Base-by-base conservation (phyloP, 2,888 invertebrate species). In the Gandaritis pyraliata region DNA sequence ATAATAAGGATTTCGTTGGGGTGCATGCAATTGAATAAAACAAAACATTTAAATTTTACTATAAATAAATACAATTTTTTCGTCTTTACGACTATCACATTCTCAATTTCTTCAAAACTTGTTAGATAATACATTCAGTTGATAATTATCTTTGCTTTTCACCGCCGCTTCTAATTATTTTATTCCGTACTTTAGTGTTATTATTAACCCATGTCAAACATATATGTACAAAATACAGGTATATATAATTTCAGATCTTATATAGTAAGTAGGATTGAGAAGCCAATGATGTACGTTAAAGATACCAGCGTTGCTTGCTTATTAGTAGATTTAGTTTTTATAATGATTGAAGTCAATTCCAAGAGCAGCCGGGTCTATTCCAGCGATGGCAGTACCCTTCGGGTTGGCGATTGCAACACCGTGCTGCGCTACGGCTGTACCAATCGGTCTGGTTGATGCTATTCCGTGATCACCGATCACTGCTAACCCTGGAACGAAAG, bases 321-420 rank as follows among this genome's bases (percentile, higher is more conserved):
- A 8, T 30, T 10, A n/a, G n/a, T 4, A 30, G 29, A 13, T 47
- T 52, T 61, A 65, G 47, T 71, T 55, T 11, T 54, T 52, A 23
- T 58, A 58, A 23, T 83, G 79, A 56, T 83, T 80, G 5, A 80
- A 80, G 55, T 81, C 59, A 16, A 92, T 74, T 10, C 85, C 85
- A 1, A 92, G 73, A 0, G 49, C 7, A 0, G 71, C 1, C 0
- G 94, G 94, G 61, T 93, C 92, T 0, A 96, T 87, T 1, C 96
- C 96, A 1, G 96, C 96, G 38, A 96, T 94, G 6, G 96, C 96
- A 0, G 96, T 96, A 18, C 94, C 96, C 0, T 95, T 92, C 0
- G 96, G 96, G 4, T 94, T 90, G 0, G 96, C 94, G 3, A 96
- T 88, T 0, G 96, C 96, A 8, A 95, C 81, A 0, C 96, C 96